phyloP scores from a whole-genome alignment of 2,797 vertebrate genomes.

The Poeciliopsis gracilis region DNA sequence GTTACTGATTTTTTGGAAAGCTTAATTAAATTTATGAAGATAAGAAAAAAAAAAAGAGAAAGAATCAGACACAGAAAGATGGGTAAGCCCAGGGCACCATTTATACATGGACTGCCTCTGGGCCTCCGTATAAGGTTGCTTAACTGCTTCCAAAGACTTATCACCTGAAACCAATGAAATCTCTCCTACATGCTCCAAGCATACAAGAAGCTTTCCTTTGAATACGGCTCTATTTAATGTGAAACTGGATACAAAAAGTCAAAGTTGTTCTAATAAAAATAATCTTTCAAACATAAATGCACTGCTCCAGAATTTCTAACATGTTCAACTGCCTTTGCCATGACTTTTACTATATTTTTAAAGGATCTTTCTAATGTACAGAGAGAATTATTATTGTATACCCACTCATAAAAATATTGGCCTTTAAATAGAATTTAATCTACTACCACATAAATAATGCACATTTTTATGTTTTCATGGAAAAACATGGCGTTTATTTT shows the following conservation, averaged over 20 bases:
- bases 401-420: background rate
- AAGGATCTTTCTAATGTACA: background rate
- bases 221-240: slow-evolving; percentile 38
- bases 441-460: background rate
- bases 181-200: slow-evolving; percentile 20
- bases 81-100: background rate
- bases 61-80: background rate
- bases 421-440: background rate
- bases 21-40: background rate
- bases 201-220: slow-evolving; percentile 4
- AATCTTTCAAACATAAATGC: background rate
- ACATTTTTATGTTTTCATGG: background rate
- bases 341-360: background rate
- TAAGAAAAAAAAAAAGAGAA: background rate
- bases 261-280: background rate
- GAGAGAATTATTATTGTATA: background rate
- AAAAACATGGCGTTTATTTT: no score
- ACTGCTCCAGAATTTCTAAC: background rate
- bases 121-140: background rate
- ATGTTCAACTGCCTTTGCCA: background rate
- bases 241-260: slow-evolving; percentile 36
- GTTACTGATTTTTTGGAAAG: background rate
- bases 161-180: slow-evolving; percentile 13
- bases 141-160: background rate
- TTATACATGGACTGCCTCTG: background rate